A percentile compares a stretch with the other conserved stretches of the same genome.
These are phyloP conservation scores for Ophiodon elongatus DNA, from an alignment of 2,113 vertebrate species.

Conservation along the genomic window DNA sequence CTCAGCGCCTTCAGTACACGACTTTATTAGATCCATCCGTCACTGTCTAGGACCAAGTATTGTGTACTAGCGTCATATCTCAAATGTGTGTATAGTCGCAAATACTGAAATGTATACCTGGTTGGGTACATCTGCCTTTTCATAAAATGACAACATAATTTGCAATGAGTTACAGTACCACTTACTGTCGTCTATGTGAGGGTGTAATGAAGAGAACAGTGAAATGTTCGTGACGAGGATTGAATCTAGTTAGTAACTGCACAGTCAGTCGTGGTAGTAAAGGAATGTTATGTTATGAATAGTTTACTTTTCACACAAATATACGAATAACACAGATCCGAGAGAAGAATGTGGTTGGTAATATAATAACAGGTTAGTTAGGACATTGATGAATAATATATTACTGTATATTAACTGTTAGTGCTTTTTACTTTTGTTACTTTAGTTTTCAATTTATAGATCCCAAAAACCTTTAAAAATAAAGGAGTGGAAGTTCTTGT, in stretches of 20 bases:
- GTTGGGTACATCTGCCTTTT: constrained; percentile 2
- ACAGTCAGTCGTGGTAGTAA: not conserved
- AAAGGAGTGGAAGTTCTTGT: not conserved
- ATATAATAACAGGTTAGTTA: constrained; percentile 21
- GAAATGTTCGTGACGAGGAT: constrained; percentile 20
- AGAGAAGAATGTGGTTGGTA: not conserved
- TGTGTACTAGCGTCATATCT: not conserved
- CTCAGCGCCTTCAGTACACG: not conserved
- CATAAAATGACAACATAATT: constrained; percentile 12
- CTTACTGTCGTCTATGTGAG: constrained; percentile 35
- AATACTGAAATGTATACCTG: constrained; percentile 4
- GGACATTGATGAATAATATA: constrained; percentile 1
- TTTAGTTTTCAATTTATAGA: not conserved
- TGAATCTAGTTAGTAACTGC: constrained; percentile 42
- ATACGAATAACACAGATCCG: not conserved
- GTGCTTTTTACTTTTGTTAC: not conserved
- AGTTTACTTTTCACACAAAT: constrained; percentile 11
- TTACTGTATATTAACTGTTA: constrained; percentile 8
- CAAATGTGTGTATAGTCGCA: not conserved
- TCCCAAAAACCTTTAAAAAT: not conserved
- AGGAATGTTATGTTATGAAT: constrained; percentile 27
- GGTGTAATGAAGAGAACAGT: constrained; percentile 12
- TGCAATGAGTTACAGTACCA: constrained; percentile 1
- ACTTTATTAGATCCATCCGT: not conserved
- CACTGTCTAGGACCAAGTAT: not conserved